phyloP scores from a whole-genome alignment of 2,113 vertebrate genomes.

The Ornithorhynchus anatinus region DNA sequence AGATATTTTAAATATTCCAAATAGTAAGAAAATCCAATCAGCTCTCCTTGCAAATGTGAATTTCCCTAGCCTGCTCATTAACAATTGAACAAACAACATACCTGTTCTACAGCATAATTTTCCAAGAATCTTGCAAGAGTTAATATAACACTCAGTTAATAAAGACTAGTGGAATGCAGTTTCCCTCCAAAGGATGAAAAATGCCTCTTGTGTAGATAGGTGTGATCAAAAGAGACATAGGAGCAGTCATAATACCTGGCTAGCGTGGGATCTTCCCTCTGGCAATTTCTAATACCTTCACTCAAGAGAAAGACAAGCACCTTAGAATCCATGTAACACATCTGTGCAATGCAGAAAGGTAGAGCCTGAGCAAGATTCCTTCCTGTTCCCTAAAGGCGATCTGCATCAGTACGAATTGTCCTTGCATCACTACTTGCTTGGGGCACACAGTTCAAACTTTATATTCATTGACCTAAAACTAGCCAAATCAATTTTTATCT shows the following conservation, averaged over 20 bases:
- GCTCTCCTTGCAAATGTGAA: not conserved
- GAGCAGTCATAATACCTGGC: not conserved
- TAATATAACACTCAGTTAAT: not conserved
- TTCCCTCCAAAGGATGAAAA: not conserved
- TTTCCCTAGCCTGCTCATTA: not conserved
- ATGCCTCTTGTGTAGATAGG: not conserved
- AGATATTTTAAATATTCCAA: not conserved
- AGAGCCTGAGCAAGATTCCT: not conserved
- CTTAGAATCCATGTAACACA: too few relatives aligned
- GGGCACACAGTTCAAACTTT: not conserved
- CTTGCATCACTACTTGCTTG: too few relatives aligned
- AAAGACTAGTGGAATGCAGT: not conserved
- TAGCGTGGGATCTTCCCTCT: not conserved
- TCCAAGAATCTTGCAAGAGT: not conserved
- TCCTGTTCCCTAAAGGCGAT: not conserved
- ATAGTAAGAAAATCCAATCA: not conserved
- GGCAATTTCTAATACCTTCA: not conserved
- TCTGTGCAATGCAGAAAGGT: too few relatives aligned
- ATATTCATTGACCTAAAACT: not conserved
- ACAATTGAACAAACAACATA: not conserved
- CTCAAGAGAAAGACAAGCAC: not conserved
- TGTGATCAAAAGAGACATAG: not conserved
- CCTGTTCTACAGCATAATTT: not conserved
- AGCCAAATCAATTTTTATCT: too few relatives aligned
- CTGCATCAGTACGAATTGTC: too few relatives aligned